These are phyloP conservation scores for Sphenodon punctatus DNA, from an alignment of 2,797 vertebrate species.

Conservation along the genomic window DNA sequence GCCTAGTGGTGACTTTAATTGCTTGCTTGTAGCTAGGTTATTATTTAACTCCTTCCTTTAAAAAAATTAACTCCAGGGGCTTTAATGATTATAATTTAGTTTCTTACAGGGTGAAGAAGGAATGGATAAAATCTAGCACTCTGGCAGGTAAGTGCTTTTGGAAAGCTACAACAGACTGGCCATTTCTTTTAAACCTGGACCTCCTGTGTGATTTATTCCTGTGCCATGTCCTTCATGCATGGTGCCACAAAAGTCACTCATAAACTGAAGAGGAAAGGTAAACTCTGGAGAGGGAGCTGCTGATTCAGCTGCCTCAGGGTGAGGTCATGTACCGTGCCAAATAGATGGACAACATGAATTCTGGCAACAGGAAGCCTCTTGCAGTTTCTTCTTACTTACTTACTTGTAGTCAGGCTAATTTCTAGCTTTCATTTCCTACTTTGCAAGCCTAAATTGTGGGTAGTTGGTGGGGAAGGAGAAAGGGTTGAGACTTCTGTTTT, in stretches of 20 bases:
- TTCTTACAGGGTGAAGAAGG: constrained; percentile 17
- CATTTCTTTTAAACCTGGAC: constrained; percentile 16
- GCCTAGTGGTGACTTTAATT: constrained; percentile 40
- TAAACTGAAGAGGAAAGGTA: constrained; percentile 31
- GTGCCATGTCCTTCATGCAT: not conserved
- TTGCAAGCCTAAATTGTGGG: not conserved
- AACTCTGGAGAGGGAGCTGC: constrained; percentile 41
- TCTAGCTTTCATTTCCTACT: constrained; percentile 2
- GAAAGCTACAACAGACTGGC: constrained; percentile 20
- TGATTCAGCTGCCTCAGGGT: not conserved
- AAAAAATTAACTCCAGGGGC: constrained; percentile 58
- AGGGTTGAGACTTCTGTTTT: not conserved
- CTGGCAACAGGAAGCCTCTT: not conserved
- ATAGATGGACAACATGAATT: not conserved
- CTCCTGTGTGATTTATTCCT: constrained; percentile 34
- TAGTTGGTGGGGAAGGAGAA: constrained; percentile 12
- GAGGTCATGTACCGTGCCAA: not conserved
- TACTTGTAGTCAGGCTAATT: not conserved
- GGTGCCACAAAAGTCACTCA: not conserved
- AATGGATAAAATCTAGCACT: constrained; percentile 22
- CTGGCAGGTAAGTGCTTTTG: constrained; percentile 25
- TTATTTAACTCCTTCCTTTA: constrained; percentile 66
- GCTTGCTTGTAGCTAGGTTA: constrained; percentile 47
- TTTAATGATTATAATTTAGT: constrained; percentile 52
- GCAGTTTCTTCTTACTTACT: not conserved